Conservation (phyloP, 1,140 invertebrate genomes). For the Eumaeus atala region DNA sequence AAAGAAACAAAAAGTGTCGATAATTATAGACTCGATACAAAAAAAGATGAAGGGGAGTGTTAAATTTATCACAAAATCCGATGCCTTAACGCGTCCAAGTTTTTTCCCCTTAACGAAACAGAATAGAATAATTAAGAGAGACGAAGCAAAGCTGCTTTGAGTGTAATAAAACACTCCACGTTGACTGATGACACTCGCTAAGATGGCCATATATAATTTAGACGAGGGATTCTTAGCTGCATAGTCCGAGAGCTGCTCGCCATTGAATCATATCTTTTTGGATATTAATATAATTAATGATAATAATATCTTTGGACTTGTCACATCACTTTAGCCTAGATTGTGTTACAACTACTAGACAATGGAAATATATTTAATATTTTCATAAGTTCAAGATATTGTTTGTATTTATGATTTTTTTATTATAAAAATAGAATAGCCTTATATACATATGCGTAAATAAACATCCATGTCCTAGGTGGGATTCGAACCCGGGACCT, state of each 20-base stretch:
- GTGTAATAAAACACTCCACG: conserved; percentile 58
- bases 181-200: conserved; percentile 44
- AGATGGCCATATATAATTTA: conserved; percentile 35
- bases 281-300: too few species aligned
- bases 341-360: too few species aligned
- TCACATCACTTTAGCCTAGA: too few species aligned
- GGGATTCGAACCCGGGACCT: too few species aligned
- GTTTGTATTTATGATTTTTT: too few species aligned
- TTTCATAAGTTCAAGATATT: too few species aligned
- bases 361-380: too few species aligned
- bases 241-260: not conserved
- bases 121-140: conserved; percentile 65
- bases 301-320: too few species aligned
- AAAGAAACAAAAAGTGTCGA: conserved; percentile 40
- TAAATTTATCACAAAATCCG: conserved; percentile 67
- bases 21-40: conserved; percentile 47
- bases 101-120: conserved; percentile 58
- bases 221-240: conserved; percentile 3
- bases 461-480: too few species aligned
- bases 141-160: conserved; percentile 43
- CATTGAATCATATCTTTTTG: too few species aligned
- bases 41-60: conserved; percentile 40
- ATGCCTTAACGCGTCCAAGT: conserved; percentile 45
- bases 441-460: too few species aligned
- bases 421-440: too few species aligned